Conservation (phyloP, 2,113 vertebrate species). For the Xerus inauris region DNA sequence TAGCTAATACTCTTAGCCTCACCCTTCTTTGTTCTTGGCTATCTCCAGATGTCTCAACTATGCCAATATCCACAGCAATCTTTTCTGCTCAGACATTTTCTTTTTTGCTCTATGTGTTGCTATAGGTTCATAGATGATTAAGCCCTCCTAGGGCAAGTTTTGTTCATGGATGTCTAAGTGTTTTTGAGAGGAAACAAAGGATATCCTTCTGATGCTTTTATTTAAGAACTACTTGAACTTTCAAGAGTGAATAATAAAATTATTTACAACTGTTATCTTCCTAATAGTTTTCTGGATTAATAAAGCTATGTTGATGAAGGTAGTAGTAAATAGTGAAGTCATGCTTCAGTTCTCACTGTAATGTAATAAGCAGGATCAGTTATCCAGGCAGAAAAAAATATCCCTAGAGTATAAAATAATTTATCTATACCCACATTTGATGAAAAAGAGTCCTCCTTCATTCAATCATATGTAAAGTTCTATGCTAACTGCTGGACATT, state of each 20-base stretch:
- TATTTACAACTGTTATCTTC: constrained; percentile 44
- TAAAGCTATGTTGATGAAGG: background rate
- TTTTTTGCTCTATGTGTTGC: background rate
- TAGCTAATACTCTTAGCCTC: background rate
- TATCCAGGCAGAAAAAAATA: constrained; percentile 9
- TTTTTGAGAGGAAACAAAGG: background rate
- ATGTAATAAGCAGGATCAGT: background rate
- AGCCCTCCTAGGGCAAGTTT: background rate
- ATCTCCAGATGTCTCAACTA: background rate
- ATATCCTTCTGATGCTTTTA: background rate
- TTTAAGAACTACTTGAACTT: constrained; percentile 20
- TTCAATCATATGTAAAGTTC: background rate
- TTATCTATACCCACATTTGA: background rate
- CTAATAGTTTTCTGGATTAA: constrained; percentile 41
- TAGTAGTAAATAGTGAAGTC: background rate
- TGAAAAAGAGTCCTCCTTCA: background rate
- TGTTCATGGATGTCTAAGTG: background rate
- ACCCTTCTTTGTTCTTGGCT: background rate
- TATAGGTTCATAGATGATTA: background rate
- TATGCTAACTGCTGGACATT: background rate
- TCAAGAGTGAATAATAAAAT: constrained; percentile 15
- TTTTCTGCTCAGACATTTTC: background rate
- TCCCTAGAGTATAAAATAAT: background rate
- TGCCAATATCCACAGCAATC: background rate
- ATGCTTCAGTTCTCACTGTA: background rate